Evolutionary conservation across 2,797 vertebrate species (phyloP).

Genomic region (Halcyon badia): DNA sequence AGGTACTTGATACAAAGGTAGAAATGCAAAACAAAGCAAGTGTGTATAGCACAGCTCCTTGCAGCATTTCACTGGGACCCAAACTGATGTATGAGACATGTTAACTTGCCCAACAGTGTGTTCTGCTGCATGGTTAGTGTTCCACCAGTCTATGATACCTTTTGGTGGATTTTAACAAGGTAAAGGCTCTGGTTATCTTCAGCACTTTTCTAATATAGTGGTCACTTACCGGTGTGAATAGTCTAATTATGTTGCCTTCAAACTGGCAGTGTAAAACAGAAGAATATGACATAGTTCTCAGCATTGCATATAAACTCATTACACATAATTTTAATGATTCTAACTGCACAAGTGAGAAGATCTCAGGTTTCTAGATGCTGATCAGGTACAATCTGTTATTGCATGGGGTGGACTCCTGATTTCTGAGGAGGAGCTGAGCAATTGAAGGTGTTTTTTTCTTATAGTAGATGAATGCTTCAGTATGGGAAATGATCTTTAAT

Average conservation of each 20-base stretch:
- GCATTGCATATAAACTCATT: background rate
- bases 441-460: background rate
- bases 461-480: background rate
- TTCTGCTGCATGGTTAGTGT: background rate
- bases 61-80: background rate
- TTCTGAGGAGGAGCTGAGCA: background rate
- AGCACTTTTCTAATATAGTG: background rate
- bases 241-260: constrained; percentile 57
- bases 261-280: constrained; percentile 9
- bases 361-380: background rate
- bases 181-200: background rate
- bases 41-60: background rate
- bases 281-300: background rate
- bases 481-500: background rate
- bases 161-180: background rate
- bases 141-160: background rate
- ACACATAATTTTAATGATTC: background rate
- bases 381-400: background rate
- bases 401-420: background rate
- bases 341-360: background rate
- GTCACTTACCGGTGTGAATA: background rate
- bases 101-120: too few species aligned
- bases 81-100: background rate
- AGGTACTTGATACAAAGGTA: background rate
- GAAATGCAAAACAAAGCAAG: background rate